Evolutionary conservation across 64 coral and sea anemone genomes (phyloP).

Genomic region (Pocillopora damicornis): DNA sequence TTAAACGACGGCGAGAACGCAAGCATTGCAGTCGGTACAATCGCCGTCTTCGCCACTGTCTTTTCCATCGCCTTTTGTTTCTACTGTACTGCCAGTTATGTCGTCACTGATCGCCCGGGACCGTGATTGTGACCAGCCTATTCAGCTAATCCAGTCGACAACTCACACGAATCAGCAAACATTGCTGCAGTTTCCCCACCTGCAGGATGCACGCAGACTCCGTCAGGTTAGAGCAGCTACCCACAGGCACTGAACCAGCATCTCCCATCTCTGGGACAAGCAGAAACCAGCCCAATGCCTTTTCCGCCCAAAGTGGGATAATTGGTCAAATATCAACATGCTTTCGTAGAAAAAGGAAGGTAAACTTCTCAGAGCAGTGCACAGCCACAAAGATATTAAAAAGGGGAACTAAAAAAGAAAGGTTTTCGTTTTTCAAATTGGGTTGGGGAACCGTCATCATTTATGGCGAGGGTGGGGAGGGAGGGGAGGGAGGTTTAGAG

Average conservation of each 20-base stretch:
- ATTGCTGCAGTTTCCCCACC: neutral
- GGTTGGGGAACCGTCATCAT: no score
- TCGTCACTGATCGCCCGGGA: neutral
- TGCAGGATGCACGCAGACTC: neutral
- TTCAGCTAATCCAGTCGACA: neutral
- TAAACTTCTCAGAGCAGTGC: no score
- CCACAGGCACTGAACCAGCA: neutral
- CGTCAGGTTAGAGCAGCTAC: neutral
- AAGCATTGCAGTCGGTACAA: neutral
- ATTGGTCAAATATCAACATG: neutral
- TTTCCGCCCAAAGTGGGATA: neutral
- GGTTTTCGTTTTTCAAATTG: no score
- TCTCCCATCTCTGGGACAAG: neutral
- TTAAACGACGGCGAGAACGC: neutral
- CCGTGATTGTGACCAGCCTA: neutral
- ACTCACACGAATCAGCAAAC: neutral
- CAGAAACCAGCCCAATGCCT: neutral
- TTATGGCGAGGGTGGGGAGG: no score
- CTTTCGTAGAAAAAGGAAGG: neutral
- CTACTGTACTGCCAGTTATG: slow-evolving; percentile 16
- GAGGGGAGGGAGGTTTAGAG: no score
- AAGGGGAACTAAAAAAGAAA: no score
- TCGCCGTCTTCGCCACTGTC: neutral
- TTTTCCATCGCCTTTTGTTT: slow-evolving; percentile 7
- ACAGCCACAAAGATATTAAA: no score